Evolutionary conservation across 1,140 invertebrate species (phyloP).

Genomic region (Ceratina australensis): DNA sequence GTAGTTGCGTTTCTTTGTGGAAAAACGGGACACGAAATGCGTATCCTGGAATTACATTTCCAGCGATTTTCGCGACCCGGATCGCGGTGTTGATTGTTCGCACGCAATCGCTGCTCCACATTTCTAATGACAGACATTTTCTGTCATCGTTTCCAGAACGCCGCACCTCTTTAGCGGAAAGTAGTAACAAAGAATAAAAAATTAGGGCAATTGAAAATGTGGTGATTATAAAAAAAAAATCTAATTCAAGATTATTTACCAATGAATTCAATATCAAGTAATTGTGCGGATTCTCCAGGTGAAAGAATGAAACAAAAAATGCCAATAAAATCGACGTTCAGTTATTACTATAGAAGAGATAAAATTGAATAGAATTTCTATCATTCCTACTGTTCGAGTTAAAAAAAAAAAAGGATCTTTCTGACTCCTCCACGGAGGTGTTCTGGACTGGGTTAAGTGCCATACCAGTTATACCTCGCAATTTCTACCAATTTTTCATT

Average conservation of each 20-base stretch:
- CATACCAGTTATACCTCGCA: background rate
- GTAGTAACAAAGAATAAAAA: background rate
- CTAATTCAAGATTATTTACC: too few species aligned
- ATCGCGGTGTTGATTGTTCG: constrained; percentile 34
- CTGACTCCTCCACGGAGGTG: background rate
- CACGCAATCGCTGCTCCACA: constrained; percentile 39
- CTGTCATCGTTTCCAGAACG: constrained; percentile 12
- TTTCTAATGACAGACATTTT: constrained; percentile 26
- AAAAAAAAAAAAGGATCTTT: background rate
- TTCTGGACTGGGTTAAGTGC: background rate
- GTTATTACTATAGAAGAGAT: too few species aligned
- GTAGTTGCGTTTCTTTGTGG: background rate
- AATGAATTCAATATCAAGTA: too few species aligned
- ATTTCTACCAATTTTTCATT: constrained; percentile 9
- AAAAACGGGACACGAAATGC: constrained; percentile 30
- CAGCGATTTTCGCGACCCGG: constrained; percentile 34
- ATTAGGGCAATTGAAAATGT: background rate
- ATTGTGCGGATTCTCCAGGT: too few species aligned
- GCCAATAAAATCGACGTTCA: too few species aligned
- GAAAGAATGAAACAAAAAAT: too few species aligned
- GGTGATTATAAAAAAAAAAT: too few species aligned
- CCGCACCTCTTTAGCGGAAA: background rate
- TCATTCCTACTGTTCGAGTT: too few species aligned
- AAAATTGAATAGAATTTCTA: too few species aligned
- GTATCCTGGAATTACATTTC: constrained; percentile 44